A percentile compares a stretch with the other conserved stretches of the same genome.
These are phyloP conservation scores for Etia nguti DNA, from an alignment of 2,113 vertebrate species.

Conservation along the genomic window DNA sequence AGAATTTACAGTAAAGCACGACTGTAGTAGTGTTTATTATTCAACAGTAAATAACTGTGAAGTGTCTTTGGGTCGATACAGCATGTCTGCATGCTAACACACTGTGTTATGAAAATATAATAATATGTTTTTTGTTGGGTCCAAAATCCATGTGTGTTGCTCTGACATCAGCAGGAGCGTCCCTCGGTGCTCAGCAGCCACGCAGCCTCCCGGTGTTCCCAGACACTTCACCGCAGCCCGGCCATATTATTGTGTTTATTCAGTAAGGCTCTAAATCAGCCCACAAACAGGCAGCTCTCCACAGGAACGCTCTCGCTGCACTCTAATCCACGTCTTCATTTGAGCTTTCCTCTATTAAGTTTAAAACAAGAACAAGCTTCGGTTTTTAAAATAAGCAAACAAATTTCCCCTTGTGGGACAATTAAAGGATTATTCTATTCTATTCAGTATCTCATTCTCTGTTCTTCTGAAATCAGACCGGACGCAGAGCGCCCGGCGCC, in stretches of 20 bases:
- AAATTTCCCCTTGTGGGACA: too few relatives aligned
- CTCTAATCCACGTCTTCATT: neutral
- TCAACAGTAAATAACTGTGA: neutral
- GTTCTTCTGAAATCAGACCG: neutral
- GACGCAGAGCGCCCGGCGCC: neutral
- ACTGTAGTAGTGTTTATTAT: neutral
- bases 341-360: neutral
- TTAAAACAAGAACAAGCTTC: neutral
- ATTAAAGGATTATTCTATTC: too few relatives aligned
- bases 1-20: neutral
- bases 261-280: neutral
- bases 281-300: neutral
- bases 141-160: neutral
- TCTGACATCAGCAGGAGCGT: neutral
- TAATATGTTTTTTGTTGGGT: neutral
- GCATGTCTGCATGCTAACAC: neutral
- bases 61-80: neutral
- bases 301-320: neutral
- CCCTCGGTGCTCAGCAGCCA: neutral
- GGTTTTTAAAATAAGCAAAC: neutral
- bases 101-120: neutral
- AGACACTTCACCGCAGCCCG: neutral
- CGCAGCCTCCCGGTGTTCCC: neutral
- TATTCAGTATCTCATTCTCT: too few relatives aligned
- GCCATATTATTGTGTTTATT: neutral